A percentile compares a stretch with the other conserved stretches of the same genome.
Evolutionary conservation across 2,113 vertebrate species (phyloP).

Genomic region (Ovis aries): ARS-UI_Ramb_v3.0 NC_056054.1:163334501-163335000

Average conservation of each 20-base stretch:
- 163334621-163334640: too few relatives aligned
- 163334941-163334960: not conserved
- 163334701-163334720: not conserved
- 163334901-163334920: not conserved
- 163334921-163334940: not conserved
- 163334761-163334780: not conserved
- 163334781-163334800: not conserved
- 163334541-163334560: too few relatives aligned
- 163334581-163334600: too few relatives aligned
- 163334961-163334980: not conserved
- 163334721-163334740: not conserved
- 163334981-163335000: not conserved
- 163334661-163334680: too few relatives aligned
- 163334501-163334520: too few relatives aligned
- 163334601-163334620: too few relatives aligned
- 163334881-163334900: not conserved
- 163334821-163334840: not conserved
- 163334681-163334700: not conserved
- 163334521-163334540: accelerated
- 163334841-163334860: not conserved
- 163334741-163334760: not conserved
- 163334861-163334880: not conserved
- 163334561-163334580: too few relatives aligned
- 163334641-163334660: too few relatives aligned
- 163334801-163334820: not conserved